Evolutionary conservation across 2,797 vertebrate species (phyloP), one percentile per base, ranked within the genome.

Genomic region (Leptoclinus maculatus): DNA sequence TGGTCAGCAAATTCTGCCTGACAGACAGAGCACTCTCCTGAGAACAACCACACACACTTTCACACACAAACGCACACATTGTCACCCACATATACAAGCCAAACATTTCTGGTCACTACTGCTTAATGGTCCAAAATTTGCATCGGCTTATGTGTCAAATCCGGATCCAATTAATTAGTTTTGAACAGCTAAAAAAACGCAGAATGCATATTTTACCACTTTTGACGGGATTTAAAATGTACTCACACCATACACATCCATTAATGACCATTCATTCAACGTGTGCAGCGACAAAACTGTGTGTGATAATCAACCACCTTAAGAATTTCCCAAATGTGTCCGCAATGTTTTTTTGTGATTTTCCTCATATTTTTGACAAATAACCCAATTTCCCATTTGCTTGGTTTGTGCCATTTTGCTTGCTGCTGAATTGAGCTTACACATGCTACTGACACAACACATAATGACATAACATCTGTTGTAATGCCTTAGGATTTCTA

Each of bases 1-100:
- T 85, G 66, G 80, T 94, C 90, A 93, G 92, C 92, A 92, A 85
- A 88, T 89, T 83, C 66, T 81, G 74, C 56, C 63, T 86, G 84
- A 91, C 88, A 89, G 83, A 89, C 86, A 85, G 77, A 89, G 78
- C 68, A 66, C 8, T 21, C 83, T 85, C 78, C 68, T 78, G 86
- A 80, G 83, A 87, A 64, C 70, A 63, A 60, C 25, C 63, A 41
- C 59, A 41, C 59, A 71, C 75, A 77, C 58, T 39, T 38, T 13
- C 51, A 85, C 67, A 62, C 59, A 74, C 7, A 63, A 69, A 63
- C 71, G 63, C 64, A 75, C 74, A 79, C 67, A 58, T 34, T 60
- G 32, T 70, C 62, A 80, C 17, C 29, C 43, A 71, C 45, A 80
- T 53, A 49, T 66, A 53, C 49, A 21, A 5, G 38, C 32, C 59